phyloP scores from a whole-genome alignment of 2,113 vertebrate species.

The Eleginops maclovinus region DNA sequence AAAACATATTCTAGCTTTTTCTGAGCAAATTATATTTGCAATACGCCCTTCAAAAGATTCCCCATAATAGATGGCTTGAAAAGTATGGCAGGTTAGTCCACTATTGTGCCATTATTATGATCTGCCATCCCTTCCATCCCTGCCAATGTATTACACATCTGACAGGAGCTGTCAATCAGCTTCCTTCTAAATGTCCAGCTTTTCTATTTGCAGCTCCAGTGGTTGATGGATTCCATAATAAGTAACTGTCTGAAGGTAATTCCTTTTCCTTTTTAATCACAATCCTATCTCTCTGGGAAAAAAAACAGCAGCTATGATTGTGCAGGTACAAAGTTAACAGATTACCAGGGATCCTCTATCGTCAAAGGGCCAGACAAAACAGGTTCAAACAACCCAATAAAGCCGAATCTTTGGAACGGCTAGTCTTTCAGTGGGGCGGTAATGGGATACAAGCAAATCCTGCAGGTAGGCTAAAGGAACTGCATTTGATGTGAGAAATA shows the following conservation, averaged over 20 bases:
- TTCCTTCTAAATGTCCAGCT: conserved; percentile 31
- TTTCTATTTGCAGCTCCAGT: conserved; percentile 48
- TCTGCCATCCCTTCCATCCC: conserved; percentile 8
- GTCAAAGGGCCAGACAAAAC: conserved; percentile 45
- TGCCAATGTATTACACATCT: conserved; percentile 36
- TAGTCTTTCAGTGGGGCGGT: conserved; percentile 34
- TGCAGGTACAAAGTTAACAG: conserved; percentile 6
- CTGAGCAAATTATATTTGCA: neutral
- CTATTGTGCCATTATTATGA: conserved; percentile 47
- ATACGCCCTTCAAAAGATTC: neutral
- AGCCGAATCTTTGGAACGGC: conserved; percentile 47
- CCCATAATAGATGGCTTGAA: conserved; percentile 12
- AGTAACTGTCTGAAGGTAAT: conserved; percentile 34
- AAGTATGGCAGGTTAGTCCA: neutral
- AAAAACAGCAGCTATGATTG: conserved; percentile 1
- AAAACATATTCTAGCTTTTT: conserved; percentile 26
- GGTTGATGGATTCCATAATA: conserved; percentile 59
- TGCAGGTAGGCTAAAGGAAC: conserved; percentile 45
- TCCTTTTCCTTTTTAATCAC: conserved; percentile 52
- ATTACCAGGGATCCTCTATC: conserved; percentile 49
- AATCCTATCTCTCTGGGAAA: conserved; percentile 20
- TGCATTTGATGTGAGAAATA: conserved; percentile 47
- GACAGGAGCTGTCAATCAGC: conserved; percentile 41
- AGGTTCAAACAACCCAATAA: conserved; percentile 42
- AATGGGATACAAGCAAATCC: conserved; percentile 55